phyloP scores from a whole-genome alignment of 2,113 vertebrate species.

The Mesitornis unicolor region DNA sequence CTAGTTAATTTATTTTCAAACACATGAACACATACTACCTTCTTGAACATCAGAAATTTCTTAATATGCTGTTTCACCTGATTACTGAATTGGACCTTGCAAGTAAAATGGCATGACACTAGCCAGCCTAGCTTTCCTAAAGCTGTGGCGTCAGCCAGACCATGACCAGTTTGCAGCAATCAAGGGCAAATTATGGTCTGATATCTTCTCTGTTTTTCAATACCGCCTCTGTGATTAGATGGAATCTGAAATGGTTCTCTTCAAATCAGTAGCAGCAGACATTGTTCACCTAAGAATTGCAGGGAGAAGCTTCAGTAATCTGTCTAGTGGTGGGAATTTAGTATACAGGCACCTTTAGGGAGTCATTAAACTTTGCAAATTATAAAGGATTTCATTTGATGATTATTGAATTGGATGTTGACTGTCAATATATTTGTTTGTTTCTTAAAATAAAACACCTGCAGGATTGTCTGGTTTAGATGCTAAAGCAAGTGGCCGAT shows the following conservation, averaged over 20 bases:
- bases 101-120: not conserved
- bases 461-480: constrained; percentile 93
- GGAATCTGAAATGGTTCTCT: not conserved
- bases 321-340: not conserved
- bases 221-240: not conserved
- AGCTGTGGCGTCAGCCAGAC: not conserved
- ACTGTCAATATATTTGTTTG: not conserved
- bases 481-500: constrained; percentile 94
- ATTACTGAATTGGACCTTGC: not conserved
- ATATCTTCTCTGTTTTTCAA: not conserved
- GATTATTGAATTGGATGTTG: not conserved
- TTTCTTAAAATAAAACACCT: constrained; percentile 40
- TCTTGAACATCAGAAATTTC: not conserved
- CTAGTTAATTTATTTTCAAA: not conserved
- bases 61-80: not conserved
- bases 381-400: not conserved
- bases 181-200: not conserved
- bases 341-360: not conserved
- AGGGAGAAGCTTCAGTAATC: not conserved
- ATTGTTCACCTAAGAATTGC: not conserved
- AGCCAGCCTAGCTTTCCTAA: not conserved
- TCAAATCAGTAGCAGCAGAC: not conserved
- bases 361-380: not conserved
- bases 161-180: not conserved
- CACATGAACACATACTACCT: not conserved